These are phyloP conservation scores for Drosophila aldrichi DNA, from an alignment of 2,888 invertebrate species.

Conservation along the genomic window DNA sequence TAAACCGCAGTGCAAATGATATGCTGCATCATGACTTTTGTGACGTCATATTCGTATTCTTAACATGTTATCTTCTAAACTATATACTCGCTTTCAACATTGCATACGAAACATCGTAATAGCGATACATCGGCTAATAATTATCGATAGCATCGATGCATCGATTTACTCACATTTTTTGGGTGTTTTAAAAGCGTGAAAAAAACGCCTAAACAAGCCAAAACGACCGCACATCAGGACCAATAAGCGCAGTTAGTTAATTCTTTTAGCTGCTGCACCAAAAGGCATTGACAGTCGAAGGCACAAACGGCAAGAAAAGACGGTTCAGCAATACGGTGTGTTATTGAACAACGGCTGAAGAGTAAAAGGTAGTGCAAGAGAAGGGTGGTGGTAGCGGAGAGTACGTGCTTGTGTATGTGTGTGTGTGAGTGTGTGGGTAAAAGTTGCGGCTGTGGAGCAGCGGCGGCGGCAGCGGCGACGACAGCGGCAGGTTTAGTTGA, in stretches of 20 bases:
- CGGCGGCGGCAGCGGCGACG: slow-evolving; percentile 33
- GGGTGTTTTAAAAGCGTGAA: slow-evolving; percentile 78
- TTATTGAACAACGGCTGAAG: slow-evolving; percentile 69
- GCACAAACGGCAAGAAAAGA: slow-evolving; percentile 35
- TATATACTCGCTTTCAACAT: neutral
- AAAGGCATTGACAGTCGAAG: slow-evolving; percentile 26
- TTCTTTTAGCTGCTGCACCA: slow-evolving; percentile 30
- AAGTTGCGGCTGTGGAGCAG: slow-evolving; percentile 64
- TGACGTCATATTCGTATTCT: slow-evolving; percentile 21
- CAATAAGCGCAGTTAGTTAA: slow-evolving; percentile 57
- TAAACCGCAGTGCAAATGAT: neutral
- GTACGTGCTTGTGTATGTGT: slow-evolving; percentile 45
- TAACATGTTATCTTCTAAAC: slow-evolving; percentile 4
- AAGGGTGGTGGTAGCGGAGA: slow-evolving; percentile 54
- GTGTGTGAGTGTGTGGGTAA: slow-evolving; percentile 63
- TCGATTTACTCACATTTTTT: slow-evolving; percentile 79
- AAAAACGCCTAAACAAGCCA: slow-evolving; percentile 73
- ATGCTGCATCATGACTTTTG: neutral
- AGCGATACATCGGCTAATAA: slow-evolving; percentile 41
- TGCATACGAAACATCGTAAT: slow-evolving; percentile 22
- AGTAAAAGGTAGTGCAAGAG: slow-evolving; percentile 51
- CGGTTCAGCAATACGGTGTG: slow-evolving; percentile 48
- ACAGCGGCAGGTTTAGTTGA: slow-evolving; percentile 56
- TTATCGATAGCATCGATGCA: slow-evolving; percentile 72
- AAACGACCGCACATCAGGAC: slow-evolving; percentile 47